Base-by-base conservation (phyloP, 2,113 vertebrate species). In the Todiramphus chloris region DNA sequence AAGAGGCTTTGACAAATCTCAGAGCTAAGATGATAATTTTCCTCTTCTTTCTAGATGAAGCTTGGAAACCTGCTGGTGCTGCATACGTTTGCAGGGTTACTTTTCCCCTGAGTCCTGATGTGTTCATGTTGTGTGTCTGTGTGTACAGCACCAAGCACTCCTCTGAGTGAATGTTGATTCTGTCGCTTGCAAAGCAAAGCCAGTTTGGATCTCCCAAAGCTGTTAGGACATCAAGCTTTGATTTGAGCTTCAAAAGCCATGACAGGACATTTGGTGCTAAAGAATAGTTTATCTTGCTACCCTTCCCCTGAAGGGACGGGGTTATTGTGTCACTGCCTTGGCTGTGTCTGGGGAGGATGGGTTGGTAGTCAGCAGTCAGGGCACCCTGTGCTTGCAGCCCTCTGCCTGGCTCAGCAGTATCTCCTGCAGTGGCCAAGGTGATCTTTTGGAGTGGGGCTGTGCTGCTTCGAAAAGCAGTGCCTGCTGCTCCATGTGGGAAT, bases 311-410 rank as follows among this genome's bases (percentile, higher is more conserved):
- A 78, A 86, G 55, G 35, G n/a, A 77, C 46, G 56, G 24, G 55
- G 41, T 27, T 64, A 28, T 28, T 3, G 1, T 6, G 21, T 56
- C 63, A 27, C 18, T 73, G 20, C 20, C 14, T 56, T 0, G 0
- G 28, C 53, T n/a, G 9, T 74, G 23, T 55, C 10, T 30, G 14
- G 39, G 30, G 18, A 48, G 39, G 27, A 7, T 31, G 46, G 18
- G 10, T 85, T 1, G 3, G 18, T 62, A 77, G 56, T 44, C 39
- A 25, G 50, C 37, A 2, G 0, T 41, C 11, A 9, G 60, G 56
- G 19, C 28, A 48, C 6, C 13, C 27, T 25, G 27, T 55, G 27
- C 53, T 93, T 5, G 4, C 28, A 72, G 46, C 9, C 11, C 43
- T 55, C 62, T 87, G 43, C 16, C 18, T 35, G 4, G 30, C 12